Percentiles rank a stretch among this genome's conserved stretches.
These are phyloP conservation scores for Lepidurus apus DNA, from an alignment of 1,140 invertebrate genomes.

Conservation along the genomic window DNA sequence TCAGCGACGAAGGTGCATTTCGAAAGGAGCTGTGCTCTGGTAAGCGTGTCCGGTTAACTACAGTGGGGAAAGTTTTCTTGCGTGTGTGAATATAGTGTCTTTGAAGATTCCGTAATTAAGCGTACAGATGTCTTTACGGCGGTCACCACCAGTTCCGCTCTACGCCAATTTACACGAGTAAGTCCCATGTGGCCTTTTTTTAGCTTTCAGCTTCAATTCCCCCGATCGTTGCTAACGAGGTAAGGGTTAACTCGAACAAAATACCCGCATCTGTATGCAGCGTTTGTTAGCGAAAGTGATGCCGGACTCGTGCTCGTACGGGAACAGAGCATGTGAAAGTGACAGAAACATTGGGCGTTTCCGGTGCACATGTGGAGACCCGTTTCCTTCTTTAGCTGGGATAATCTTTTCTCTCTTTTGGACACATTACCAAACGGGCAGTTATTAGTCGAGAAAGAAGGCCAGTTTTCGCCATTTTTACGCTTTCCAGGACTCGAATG, in stretches of 20 bases:
- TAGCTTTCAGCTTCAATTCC: background rate
- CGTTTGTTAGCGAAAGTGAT: no score
- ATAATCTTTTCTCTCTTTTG: background rate
- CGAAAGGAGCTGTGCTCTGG: conserved; percentile 1
- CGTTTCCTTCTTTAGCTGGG: background rate
- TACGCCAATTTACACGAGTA: conserved; percentile 15
- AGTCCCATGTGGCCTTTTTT: background rate
- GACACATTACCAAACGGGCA: conserved; percentile 7
- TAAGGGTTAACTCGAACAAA: no score
- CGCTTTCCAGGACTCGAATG: no score
- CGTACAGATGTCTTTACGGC: background rate
- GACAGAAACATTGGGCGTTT: background rate
- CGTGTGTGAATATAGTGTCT: conserved; percentile 3
- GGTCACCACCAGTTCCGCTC: conserved; percentile 17
- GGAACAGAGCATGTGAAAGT: background rate
- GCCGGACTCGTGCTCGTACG: background rate
- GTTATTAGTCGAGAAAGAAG: background rate
- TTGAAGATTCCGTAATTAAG: background rate
- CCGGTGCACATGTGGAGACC: background rate
- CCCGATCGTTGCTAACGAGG: background rate
- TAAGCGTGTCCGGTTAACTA: conserved; percentile 2
- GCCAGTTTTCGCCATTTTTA: background rate
- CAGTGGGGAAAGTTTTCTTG: background rate
- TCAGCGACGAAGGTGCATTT: background rate
- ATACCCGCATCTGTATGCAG: no score